phyloP scores from a whole-genome alignment of 2,113 vertebrate species.

The Microcebus tavaratra region DNA sequence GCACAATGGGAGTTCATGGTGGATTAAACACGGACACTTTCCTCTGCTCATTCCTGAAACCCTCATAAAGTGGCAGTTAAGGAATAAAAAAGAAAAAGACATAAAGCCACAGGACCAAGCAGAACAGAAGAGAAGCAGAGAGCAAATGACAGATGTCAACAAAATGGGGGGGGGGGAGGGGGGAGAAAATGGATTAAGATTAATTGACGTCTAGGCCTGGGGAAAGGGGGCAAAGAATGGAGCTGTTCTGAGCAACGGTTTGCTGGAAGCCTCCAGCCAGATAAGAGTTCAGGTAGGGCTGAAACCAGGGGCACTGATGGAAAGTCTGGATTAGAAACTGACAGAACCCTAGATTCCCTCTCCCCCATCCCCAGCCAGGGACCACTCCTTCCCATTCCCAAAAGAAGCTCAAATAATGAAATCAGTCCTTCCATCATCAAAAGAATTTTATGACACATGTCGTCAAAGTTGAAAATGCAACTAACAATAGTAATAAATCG shows the following conservation, averaged over 20 bases:
- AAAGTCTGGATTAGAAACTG: not conserved
- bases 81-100: not conserved
- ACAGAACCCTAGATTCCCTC: not conserved
- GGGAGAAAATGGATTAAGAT: not conserved
- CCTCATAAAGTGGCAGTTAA: slow-evolving; percentile 12
- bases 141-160: not conserved
- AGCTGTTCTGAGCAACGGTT: not conserved
- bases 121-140: not conserved
- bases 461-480: not conserved
- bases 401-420: not conserved
- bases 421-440: not conserved
- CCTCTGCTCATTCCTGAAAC: slow-evolving; percentile 14
- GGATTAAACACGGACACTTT: not conserved
- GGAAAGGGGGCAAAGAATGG: not conserved
- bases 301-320: not conserved
- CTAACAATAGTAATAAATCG: not conserved
- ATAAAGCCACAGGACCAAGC: not conserved
- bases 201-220: not conserved
- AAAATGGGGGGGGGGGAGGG: not conserved
- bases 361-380: not conserved
- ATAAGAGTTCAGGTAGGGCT: not conserved
- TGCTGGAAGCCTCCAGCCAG: not conserved
- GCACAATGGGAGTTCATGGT: slow-evolving; percentile 15
- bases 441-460: not conserved
- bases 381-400: not conserved